Evolutionary conservation across 2,888 invertebrate species (phyloP), one percentile per base, ranked within the genome.

Genomic region (Acanthopleura granulata): DNA sequence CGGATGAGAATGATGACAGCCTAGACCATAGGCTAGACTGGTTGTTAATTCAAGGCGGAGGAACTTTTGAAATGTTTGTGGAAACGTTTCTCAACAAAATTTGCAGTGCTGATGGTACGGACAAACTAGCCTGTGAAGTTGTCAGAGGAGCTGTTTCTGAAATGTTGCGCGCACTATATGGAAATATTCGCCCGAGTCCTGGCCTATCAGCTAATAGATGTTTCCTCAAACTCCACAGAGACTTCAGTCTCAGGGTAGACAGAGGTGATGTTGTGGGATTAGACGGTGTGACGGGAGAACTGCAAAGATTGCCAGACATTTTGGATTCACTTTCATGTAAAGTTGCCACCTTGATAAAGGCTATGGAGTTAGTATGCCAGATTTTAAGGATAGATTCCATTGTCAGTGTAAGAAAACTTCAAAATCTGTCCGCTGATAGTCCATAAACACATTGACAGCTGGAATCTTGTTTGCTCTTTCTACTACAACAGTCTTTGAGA

Each of bases 291-390:
- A 57, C 57, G 16, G 76, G 72, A 18, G 57, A 66, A 40, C 40
- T 78, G 25, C 49, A 50, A 25, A 14, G 72, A 18, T 11, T 30
- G 16, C 29, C 62, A 12, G 22, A 74, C 6, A 73, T 80, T 12
- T n/a, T 83, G 11, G 85, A 86, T 66, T 80, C 83, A n/a, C 40
- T 85, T 6, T 66, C 29, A 15, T 30, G 76, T 16, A 86, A 86
- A 77, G 62, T 84, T 12, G 79, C 81, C 62, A 30, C 80, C 22
- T 76, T 85, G 12, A 62, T 72, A 22, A 76, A 79, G 77, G 81
- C 82, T 0, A 29, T 85, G 12, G 75, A 80, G 71, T 76, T 85
- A 18, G 70, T 82, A 0, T 75, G 73, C 49, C 83, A 83, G 74
- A 40, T 86, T 15, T 66, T 86, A 11, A 77, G 80, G 49, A 74